Conservation (phyloP, 2,888 invertebrate species). For the Physocephala rufipes region DNA sequence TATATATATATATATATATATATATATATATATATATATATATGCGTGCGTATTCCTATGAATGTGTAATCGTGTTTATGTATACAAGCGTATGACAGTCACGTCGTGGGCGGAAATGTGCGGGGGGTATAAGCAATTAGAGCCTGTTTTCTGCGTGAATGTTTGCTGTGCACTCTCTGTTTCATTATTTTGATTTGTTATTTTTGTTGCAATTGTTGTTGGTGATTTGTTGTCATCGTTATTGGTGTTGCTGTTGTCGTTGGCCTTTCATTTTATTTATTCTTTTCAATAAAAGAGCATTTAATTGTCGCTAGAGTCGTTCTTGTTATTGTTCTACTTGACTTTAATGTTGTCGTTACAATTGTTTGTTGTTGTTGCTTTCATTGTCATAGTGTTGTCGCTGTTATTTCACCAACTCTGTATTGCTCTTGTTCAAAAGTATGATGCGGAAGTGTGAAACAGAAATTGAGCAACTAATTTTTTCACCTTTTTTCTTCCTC, state of each 20-base stretch:
- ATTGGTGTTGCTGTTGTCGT: conserved; percentile 1
- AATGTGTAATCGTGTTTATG: conserved; percentile 14
- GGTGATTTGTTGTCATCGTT: conserved; percentile 10
- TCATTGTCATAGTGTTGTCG: conserved; percentile 15
- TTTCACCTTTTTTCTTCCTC: conserved; percentile 40
- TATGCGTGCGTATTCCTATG: conserved; percentile 19
- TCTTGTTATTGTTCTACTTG: too few relatives aligned
- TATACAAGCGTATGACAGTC: conserved; percentile 9
- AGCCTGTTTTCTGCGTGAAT: conserved; percentile 14
- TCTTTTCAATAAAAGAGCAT: conserved; percentile 22
- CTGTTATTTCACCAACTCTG: neutral
- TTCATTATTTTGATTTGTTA: conserved; percentile 12
- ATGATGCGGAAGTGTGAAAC: conserved; percentile 60
- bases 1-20: too few relatives aligned
- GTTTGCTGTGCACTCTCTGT: conserved; percentile 29
- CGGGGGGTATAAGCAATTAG: too few relatives aligned
- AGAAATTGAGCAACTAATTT: conserved; percentile 63
- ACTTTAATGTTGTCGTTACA: conserved; percentile 22
- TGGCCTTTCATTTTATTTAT: conserved; percentile 17
- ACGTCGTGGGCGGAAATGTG: too few relatives aligned
- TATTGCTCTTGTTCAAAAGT: conserved; percentile 13
- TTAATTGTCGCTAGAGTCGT: conserved; percentile 18
- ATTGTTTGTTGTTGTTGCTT: conserved; percentile 26
- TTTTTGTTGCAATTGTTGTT: conserved; percentile 10
- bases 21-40: conserved; percentile 5